Evolutionary conservation across 2,797 vertebrate species (phyloP).

Genomic region (Gallinago stenura): DNA sequence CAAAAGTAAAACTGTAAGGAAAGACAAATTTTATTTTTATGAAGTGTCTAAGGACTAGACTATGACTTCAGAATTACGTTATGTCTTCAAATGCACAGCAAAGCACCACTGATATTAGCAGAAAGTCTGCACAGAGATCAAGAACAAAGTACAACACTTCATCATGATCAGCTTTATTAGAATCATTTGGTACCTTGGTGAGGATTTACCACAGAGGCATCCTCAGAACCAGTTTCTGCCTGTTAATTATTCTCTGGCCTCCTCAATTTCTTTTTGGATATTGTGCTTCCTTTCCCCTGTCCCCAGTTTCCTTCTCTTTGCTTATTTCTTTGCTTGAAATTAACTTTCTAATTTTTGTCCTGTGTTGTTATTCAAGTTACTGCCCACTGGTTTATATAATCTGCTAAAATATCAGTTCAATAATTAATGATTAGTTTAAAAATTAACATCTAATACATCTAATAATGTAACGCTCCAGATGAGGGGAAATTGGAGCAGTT

Average conservation of each 20-base stretch:
- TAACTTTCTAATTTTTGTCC: neutral
- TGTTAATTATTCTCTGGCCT: neutral
- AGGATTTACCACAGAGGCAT: fast-evolving
- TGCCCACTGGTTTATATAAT: neutral
- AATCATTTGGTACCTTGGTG: neutral
- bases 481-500: neutral
- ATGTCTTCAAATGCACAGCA: neutral
- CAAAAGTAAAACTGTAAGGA: neutral
- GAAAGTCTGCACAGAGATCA: neutral
- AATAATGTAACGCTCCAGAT: neutral
- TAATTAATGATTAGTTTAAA: slow-evolving; percentile 21
- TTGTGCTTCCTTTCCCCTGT: slow-evolving; percentile 58
- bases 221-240: neutral
- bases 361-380: neutral
- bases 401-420: neutral
- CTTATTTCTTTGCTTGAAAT: neutral
- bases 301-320: neutral
- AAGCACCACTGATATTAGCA: neutral
- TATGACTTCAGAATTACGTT: neutral
- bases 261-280: slow-evolving; percentile 39
- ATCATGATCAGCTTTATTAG: neutral
- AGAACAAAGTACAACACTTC: neutral
- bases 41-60: neutral
- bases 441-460: neutral
- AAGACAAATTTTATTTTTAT: neutral